A percentile compares a stretch with the other conserved stretches of the same genome.
Evolutionary conservation across 1,140 invertebrate species (phyloP).

Genomic region (Drosophila arawakana): DNA sequence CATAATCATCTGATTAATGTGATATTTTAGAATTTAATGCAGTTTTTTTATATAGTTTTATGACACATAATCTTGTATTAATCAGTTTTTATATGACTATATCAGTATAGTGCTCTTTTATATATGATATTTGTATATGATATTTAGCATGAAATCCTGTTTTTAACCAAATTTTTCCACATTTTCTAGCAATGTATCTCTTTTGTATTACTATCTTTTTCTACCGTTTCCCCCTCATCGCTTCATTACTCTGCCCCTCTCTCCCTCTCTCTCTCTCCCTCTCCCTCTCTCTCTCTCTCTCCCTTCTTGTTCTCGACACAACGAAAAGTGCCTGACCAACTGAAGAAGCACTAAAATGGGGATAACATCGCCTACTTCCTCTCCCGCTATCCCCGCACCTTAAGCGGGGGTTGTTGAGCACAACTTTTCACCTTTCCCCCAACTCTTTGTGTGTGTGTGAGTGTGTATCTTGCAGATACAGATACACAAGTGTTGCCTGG

Average conservation of each 20-base stretch:
- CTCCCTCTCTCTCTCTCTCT: background rate
- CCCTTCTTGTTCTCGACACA: background rate
- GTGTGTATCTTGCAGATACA: slow-evolving; percentile 61
- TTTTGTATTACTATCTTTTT: background rate
- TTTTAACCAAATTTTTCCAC: background rate
- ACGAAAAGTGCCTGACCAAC: slow-evolving; percentile 33
- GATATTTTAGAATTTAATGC: too few species aligned
- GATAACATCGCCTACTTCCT: slow-evolving; percentile 37
- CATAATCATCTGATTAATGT: too few species aligned
- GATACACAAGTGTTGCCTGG: slow-evolving; percentile 70
- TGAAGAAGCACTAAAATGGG: slow-evolving; percentile 44
- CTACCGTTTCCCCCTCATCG: background rate
- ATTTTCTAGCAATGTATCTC: slow-evolving; percentile 5
- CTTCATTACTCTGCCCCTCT: too few species aligned
- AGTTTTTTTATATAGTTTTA: too few species aligned
- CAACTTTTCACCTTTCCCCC: background rate
- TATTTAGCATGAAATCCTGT: background rate
- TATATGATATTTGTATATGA: background rate
- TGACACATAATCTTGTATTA: too few species aligned
- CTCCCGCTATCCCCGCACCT: background rate
- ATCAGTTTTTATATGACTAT: too few species aligned
- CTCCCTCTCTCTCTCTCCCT: too few species aligned
- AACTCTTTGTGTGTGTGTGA: slow-evolving; percentile 3
- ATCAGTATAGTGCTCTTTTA: too few species aligned
- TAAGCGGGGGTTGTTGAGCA: slow-evolving; percentile 19